Evolutionary conservation across 1,140 invertebrate genomes (phyloP).

Genomic region (Eciton burchellii): DNA sequence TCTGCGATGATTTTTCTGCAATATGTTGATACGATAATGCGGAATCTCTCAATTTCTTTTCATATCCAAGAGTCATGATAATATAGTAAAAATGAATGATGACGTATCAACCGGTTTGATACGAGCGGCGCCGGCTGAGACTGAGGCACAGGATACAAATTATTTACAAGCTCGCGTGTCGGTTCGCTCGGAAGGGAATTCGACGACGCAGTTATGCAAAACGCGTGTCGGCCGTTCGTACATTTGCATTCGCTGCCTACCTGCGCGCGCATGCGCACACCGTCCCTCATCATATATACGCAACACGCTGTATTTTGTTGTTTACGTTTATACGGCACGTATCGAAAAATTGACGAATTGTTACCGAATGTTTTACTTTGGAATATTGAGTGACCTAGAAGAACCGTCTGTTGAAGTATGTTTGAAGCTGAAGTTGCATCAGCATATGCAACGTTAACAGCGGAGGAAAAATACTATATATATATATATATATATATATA

Average conservation of each 20-base stretch:
- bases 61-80: background rate
- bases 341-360: background rate
- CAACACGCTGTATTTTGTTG: background rate
- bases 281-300: background rate
- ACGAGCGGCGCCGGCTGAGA: background rate
- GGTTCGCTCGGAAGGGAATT: constrained; percentile 11
- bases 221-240: background rate
- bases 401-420: background rate
- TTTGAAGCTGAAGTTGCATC: constrained; percentile 10
- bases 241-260: constrained; percentile 15
- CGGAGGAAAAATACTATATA: background rate
- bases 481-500: constrained; percentile 17
- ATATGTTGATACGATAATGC: background rate
- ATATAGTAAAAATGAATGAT: constrained; percentile 13
- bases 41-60: background rate
- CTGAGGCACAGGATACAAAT: constrained; percentile 1
- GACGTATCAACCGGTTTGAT: background rate
- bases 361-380: background rate
- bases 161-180: constrained; percentile 20
- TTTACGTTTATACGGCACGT: background rate
- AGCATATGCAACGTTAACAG: background rate
- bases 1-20: background rate
- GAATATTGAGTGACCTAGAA: background rate
- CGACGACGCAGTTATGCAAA: constrained; percentile 39
- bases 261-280: background rate